Evolutionary conservation across 2,888 invertebrate species (phyloP), one percentile per base, ranked within the genome.

Genomic region (Ennomos fuscantarius): DNA sequence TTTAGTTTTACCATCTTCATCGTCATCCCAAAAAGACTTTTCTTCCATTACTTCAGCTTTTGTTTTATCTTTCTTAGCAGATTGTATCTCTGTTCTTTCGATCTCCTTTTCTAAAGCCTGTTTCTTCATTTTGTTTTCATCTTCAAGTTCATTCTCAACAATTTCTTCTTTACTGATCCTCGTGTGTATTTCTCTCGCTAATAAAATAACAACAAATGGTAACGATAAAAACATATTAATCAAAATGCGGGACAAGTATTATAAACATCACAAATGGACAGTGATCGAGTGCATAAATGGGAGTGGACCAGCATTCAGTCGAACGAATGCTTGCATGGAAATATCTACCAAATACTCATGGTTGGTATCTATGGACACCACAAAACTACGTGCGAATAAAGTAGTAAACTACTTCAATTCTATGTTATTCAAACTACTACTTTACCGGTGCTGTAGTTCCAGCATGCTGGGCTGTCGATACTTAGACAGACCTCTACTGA

Each of bases 161-260:
- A 88, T 79, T 41, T 87, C 78, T 84, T 93, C 91, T 71, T 86
- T 92, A 71, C 81, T 85, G 71, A 92, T 82, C 70, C 86, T 87
- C 76, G 90, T 85, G 82, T 87, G 90, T 75, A 92, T 85, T 89
- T 93, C 92, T 84, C 82, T 91, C 60, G 93, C 93, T 93, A 91
- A 82, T 81, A 65, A 44, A 77, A 72, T 77, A 77, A 80, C 55
- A 75, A 80, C 58, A 64, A 61, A 45, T 64, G 61, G 59, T 52
- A 62, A 63, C 55, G 50, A 57, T 57, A 51, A 57, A 65, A 65
- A 68, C 63, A 69, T 34, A 63, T 71, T 62, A 72, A 64, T 68
- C 51, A 60, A 61, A 69, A 76, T 72, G 73, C 69, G 66, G 60
- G 57, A 74, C 72, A 74, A 76, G 63, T 73, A 80, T 79, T 78